Percentiles rank a stretch among this genome's conserved stretches.
phyloP scores from a whole-genome alignment of 1,140 invertebrate species.

The Phymorhynchus buccinoides region DNA sequence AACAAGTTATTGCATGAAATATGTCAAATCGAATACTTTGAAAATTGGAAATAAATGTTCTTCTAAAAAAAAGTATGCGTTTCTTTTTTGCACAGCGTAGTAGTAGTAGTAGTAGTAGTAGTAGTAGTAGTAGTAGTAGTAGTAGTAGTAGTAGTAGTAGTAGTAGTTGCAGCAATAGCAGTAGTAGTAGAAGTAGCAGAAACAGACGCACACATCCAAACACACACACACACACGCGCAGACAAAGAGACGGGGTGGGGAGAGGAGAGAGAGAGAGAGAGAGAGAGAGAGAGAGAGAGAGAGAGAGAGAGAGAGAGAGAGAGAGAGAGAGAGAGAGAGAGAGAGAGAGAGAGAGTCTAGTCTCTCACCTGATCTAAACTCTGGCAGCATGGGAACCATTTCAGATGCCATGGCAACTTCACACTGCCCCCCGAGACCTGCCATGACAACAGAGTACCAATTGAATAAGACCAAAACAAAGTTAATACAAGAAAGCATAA shows the following conservation, averaged over 20 bases:
- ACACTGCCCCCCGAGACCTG: not conserved
- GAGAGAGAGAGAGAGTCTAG: not conserved
- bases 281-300: not conserved
- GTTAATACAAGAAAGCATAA: too few species aligned
- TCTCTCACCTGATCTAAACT: not conserved
- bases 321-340: not conserved
- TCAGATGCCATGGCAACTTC: slow-evolving; percentile 19
- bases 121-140: too few species aligned
- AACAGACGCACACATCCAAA: not conserved
- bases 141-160: too few species aligned
- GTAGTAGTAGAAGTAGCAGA: too few species aligned
- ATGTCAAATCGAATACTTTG: too few species aligned
- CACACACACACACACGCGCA: not conserved
- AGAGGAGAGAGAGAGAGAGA: not conserved
- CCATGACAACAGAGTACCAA: not conserved
- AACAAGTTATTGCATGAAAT: too few species aligned
- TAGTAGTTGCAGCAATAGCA: too few species aligned
- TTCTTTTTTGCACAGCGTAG: too few species aligned
- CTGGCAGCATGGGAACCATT: slow-evolving; percentile 14
- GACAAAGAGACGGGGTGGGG: not conserved
- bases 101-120: too few species aligned
- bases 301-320: not conserved
- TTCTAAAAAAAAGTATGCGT: too few species aligned
- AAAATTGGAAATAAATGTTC: too few species aligned
- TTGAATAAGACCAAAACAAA: too few species aligned